phyloP scores from a whole-genome alignment of 2,888 invertebrate species.

The Eupeodes latifasciatus region DNA sequence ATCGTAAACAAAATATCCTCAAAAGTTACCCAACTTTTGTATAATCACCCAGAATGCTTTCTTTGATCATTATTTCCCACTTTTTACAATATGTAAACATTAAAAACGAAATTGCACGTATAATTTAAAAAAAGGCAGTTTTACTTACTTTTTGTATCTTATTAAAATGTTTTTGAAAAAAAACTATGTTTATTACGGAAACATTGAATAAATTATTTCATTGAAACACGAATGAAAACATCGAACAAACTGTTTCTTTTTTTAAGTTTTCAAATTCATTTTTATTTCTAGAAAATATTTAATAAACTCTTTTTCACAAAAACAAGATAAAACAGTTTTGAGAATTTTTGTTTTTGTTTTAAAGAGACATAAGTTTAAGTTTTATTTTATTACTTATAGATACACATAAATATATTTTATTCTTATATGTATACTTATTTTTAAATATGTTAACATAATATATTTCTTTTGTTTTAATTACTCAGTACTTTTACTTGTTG shows the following conservation, averaged over 20 bases:
- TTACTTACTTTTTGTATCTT: too few relatives aligned
- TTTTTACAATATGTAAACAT: too few relatives aligned
- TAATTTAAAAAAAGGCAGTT: too few relatives aligned
- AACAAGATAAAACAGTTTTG: conserved; percentile 24
- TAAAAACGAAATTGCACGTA: too few relatives aligned
- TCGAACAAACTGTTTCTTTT: background rate
- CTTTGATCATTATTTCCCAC: too few relatives aligned
- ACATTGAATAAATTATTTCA: too few relatives aligned
- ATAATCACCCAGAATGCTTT: too few relatives aligned
- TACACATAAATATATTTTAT: conserved; percentile 2
- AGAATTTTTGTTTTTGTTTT: background rate
- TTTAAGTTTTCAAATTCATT: conserved; percentile 38
- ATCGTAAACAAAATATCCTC: too few relatives aligned
- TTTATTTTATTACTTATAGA: conserved; percentile 27
- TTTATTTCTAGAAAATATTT: conserved; percentile 62
- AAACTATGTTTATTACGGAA: too few relatives aligned
- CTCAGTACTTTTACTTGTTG: conserved; percentile 63
- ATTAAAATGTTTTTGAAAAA: too few relatives aligned
- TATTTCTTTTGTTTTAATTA: conserved; percentile 21
- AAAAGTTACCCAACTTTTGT: too few relatives aligned
- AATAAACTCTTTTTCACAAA: conserved; percentile 41
- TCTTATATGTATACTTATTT: background rate
- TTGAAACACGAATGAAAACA: too few relatives aligned
- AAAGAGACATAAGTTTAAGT: conserved; percentile 33
- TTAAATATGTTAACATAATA: conserved; percentile 54